A percentile compares a stretch with the other conserved stretches of the same genome.
These are phyloP conservation scores for Hetaerina titia DNA, from an alignment of 2,888 invertebrate genomes.

Conservation along the genomic window DNA sequence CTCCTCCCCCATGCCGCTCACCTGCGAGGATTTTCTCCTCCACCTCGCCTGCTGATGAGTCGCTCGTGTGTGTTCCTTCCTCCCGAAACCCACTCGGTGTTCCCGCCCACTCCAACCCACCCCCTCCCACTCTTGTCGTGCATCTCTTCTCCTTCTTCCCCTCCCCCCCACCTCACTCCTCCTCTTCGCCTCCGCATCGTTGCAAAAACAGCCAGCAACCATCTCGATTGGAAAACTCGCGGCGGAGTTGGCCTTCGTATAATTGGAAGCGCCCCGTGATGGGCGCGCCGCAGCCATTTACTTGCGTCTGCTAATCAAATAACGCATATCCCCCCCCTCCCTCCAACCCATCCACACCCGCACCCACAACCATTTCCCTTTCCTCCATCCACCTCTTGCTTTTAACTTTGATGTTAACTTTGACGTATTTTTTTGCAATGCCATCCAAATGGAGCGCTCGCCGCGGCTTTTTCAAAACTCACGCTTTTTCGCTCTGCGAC, in stretches of 20 bases:
- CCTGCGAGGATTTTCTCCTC: constrained; percentile 20
- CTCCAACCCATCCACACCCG: neutral
- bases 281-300: too few species aligned
- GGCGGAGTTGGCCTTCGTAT: too few species aligned
- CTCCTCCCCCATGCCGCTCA: neutral
- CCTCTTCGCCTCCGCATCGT: too few species aligned
- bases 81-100: neutral
- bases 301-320: too few species aligned
- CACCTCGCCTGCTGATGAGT: neutral
- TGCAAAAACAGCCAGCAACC: too few species aligned
- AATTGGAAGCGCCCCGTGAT: too few species aligned
- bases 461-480: neutral
- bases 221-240: too few species aligned
- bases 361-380: neutral
- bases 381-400: neutral
- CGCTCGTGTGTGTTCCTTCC: neutral
- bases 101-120: neutral
- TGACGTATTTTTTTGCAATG: neutral
- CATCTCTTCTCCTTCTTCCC: too few species aligned
- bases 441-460: neutral
- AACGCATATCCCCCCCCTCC: too few species aligned
- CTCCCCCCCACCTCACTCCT: too few species aligned
- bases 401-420: neutral
- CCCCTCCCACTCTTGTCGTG: too few species aligned
- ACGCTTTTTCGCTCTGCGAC: too few species aligned